phyloP scores from a whole-genome alignment of 2,113 vertebrate species.

The Catagonus wagneri region DNA sequence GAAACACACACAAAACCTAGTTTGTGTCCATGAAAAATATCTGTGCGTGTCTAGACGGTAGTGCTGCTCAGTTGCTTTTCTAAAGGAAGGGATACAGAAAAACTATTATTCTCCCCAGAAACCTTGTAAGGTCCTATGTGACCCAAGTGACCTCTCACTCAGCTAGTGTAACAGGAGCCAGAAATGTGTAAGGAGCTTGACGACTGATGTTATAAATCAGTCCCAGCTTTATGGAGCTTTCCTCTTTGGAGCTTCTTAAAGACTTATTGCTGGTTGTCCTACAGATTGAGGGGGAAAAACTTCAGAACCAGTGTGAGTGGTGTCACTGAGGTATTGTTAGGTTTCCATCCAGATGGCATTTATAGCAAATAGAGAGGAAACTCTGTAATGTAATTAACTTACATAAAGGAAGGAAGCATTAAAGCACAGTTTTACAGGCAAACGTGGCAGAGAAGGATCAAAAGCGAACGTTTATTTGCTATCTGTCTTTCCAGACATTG shows the following conservation, averaged over 20 bases:
- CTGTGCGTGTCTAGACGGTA: conserved; percentile 70
- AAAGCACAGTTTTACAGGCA: conserved; percentile 7
- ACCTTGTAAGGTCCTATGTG: conserved; percentile 9
- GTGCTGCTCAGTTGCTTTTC: conserved; percentile 22
- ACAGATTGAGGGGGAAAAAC: not conserved
- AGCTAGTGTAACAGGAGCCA: conserved; percentile 59
- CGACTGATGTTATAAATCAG: conserved; percentile 46
- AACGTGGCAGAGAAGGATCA: conserved; percentile 18
- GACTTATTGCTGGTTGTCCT: not conserved
- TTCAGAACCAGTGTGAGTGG: not conserved
- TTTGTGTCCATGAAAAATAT: conserved; percentile 66
- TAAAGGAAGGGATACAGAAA: conserved; percentile 60
- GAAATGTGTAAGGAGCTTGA: conserved; percentile 24
- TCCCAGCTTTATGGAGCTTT: not conserved
- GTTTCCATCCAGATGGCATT: conserved; percentile 17
- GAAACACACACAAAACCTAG: conserved; percentile 22
- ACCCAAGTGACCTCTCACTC: conserved; percentile 35
- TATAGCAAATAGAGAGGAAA: conserved; percentile 34
- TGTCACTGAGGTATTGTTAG: not conserved
- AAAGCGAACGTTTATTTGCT: conserved; percentile 3
- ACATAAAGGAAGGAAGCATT: conserved; percentile 22
- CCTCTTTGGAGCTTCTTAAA: not conserved
- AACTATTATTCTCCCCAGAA: conserved; percentile 58
- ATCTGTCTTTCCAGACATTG: not conserved
- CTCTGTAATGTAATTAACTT: conserved; percentile 51